phyloP scores from a whole-genome alignment of 2,797 vertebrate genomes.

The Sparus aurata region DNA sequence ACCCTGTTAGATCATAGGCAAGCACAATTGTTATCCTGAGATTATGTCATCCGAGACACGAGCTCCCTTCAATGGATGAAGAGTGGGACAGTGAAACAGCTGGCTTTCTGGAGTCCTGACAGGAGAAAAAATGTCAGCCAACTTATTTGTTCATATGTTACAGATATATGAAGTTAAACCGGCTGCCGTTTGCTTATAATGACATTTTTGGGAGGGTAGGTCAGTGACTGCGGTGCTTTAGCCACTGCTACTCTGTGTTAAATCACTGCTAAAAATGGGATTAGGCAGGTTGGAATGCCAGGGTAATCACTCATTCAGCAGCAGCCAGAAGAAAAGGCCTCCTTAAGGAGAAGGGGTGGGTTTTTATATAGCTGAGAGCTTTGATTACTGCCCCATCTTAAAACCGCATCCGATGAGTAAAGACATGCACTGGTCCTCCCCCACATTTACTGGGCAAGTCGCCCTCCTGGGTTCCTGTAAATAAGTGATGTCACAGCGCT shows the following conservation, averaged over 20 bases:
- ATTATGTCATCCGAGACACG: constrained; percentile 51
- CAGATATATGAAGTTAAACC: constrained; percentile 29
- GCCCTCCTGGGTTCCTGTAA: constrained; percentile 87
- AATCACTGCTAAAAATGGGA: constrained; percentile 85
- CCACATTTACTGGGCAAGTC: constrained; percentile 83
- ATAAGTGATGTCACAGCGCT: constrained; percentile 85
- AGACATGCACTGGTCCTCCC: constrained; percentile 80
- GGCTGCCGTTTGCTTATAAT: constrained; percentile 41
- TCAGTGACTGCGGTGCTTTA: constrained; percentile 47
- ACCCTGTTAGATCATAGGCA: constrained; percentile 46
- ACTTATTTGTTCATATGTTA: constrained; percentile 22
- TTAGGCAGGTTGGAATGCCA: constrained; percentile 82
- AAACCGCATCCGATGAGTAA: constrained; percentile 90
- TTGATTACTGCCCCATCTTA: constrained; percentile 84
- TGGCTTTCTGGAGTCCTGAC: constrained; percentile 10
- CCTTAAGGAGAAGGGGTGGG: constrained; percentile 76
- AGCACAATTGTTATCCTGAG: constrained; percentile 49
- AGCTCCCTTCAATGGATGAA: neutral
- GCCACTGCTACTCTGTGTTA: constrained; percentile 65
- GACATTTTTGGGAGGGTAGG: constrained; percentile 23
- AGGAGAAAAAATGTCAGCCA: constrained; percentile 16
- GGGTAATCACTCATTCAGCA: constrained; percentile 82
- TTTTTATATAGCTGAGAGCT: constrained; percentile 84
- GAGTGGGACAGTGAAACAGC: constrained; percentile 17
- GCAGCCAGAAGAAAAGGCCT: constrained; percentile 77